Percentiles rank a stretch among this genome's conserved stretches.
These are phyloP conservation scores for Enteromius radiatus DNA, from an alignment of 2,797 vertebrate genomes.

Conservation along the genomic window DNA sequence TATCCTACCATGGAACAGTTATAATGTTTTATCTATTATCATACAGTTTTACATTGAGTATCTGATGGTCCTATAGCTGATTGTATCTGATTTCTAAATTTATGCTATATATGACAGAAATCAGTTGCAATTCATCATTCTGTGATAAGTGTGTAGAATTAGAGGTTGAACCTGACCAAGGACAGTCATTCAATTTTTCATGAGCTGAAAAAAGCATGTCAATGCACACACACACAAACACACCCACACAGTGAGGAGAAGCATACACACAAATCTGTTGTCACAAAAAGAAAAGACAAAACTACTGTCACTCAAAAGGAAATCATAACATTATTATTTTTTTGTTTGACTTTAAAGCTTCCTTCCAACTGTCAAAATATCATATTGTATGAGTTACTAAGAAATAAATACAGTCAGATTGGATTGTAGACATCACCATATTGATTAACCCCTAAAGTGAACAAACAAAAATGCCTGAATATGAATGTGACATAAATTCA, in stretches of 20 bases:
- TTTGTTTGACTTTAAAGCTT: not conserved
- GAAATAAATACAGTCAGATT: not conserved
- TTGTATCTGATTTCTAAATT: not conserved
- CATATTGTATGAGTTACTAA: not conserved
- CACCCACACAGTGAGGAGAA: not conserved
- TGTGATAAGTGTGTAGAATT: constrained; percentile 5
- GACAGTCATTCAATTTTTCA: not conserved
- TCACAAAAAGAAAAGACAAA: not conserved
- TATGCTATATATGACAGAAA: not conserved
- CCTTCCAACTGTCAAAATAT: not conserved
- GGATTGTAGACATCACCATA: not conserved
- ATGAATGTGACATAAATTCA: not conserved
- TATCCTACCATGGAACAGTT: not conserved
- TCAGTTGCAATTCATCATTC: not conserved
- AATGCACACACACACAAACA: not conserved
- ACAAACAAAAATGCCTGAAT: not conserved
- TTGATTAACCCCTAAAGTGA: not conserved
- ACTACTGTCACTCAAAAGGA: not conserved
- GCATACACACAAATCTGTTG: not conserved
- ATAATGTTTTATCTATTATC: not conserved
- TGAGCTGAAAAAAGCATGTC: not conserved
- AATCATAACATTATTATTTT: not conserved
- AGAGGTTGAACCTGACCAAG: constrained; percentile 5
- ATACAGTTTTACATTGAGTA: not conserved
- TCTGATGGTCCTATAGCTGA: not conserved